These are phyloP conservation scores for Megamerina dolium DNA, from an alignment of 2,888 invertebrate species.

Conservation along the genomic window DNA sequence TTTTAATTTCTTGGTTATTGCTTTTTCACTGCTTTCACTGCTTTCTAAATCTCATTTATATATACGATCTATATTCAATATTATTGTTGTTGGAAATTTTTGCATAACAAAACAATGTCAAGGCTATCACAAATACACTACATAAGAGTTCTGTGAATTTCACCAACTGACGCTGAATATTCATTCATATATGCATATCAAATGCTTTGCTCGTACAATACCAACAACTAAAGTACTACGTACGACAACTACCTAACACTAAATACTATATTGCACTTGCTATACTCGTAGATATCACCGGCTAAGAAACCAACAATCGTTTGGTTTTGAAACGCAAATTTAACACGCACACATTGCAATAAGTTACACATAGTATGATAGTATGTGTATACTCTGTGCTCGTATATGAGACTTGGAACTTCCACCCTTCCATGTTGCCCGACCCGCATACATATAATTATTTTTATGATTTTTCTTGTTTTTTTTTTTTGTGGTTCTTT, in stretches of 20 bases:
- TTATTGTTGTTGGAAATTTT: too few species aligned
- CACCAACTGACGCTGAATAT: constrained; percentile 24
- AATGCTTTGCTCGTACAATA: neutral
- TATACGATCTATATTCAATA: too few species aligned
- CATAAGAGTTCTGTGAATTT: constrained; percentile 20
- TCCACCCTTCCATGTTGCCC: neutral
- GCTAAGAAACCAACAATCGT: constrained; percentile 39
- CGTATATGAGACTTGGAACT: too few species aligned
- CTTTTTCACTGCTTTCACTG: too few species aligned
- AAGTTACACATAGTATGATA: too few species aligned
- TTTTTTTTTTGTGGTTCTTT: too few species aligned
- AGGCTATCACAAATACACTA: constrained; percentile 14
- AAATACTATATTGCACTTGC: constrained; percentile 30
- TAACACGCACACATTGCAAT: constrained; percentile 28
- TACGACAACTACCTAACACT: constrained; percentile 29
- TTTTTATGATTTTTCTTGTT: too few species aligned
- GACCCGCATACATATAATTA: too few species aligned
- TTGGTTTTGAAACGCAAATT: constrained; percentile 37
- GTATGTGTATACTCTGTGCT: too few species aligned
- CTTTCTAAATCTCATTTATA: too few species aligned
- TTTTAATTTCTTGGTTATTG: too few species aligned
- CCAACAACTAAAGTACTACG: constrained; percentile 16
- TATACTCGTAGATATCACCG: constrained; percentile 25
- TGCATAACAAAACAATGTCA: constrained; percentile 15
- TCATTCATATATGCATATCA: too few species aligned